phyloP scores from a whole-genome alignment of 2,797 vertebrate species.

The Coregonus sp. region DNA sequence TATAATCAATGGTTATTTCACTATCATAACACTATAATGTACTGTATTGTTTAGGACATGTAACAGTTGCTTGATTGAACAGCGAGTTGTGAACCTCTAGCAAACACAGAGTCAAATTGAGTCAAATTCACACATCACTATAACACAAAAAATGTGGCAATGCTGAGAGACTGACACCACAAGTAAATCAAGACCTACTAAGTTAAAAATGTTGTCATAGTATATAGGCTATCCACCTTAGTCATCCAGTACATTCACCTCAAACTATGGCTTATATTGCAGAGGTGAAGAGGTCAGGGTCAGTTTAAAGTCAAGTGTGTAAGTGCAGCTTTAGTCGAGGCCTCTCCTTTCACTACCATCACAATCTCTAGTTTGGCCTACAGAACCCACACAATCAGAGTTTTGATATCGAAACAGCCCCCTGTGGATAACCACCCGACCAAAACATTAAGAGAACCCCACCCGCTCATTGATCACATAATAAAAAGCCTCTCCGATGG shows the following conservation, averaged over 20 bases:
- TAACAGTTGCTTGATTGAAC: too few relatives aligned
- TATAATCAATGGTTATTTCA: too few relatives aligned
- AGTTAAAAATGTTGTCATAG: neutral
- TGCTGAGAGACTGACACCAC: neutral
- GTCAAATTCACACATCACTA: too few relatives aligned
- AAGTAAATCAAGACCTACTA: neutral
- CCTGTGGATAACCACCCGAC: conserved; percentile 29
- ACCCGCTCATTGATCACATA: too few relatives aligned
- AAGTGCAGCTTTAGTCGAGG: neutral
- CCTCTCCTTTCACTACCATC: neutral
- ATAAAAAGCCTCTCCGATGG: conserved; percentile 41
- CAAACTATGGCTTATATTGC: neutral
- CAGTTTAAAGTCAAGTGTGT: conserved; percentile 15
- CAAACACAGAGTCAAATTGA: too few relatives aligned
- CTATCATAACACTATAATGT: too few relatives aligned
- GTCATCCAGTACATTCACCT: neutral
- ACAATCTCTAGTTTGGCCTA: conserved; percentile 26
- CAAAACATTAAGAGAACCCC: conserved; percentile 24
- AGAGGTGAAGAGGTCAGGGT: conserved; percentile 17
- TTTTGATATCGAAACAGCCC: conserved; percentile 37
- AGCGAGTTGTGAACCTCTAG: too few relatives aligned
- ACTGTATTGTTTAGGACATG: too few relatives aligned
- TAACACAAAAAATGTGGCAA: neutral
- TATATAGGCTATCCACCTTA: neutral
- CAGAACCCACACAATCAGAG: conserved; percentile 4